Conservation (phyloP, 1,140 invertebrate genomes). For the Streblospio benedicti region DNA sequence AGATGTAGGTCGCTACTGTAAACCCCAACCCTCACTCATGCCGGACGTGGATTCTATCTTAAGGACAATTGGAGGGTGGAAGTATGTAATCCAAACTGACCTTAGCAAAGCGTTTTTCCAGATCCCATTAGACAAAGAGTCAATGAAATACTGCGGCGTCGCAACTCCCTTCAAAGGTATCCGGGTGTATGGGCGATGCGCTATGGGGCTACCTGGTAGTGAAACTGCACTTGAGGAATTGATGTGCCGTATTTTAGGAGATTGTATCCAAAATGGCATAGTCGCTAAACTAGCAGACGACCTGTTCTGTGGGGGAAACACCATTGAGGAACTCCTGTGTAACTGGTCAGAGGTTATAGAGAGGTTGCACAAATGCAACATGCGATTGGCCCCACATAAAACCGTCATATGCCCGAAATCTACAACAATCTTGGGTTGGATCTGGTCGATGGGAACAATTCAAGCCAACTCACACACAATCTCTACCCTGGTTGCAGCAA, state of each 20-base stretch:
- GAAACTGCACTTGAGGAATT: not conserved
- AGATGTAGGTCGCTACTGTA: conserved; percentile 17
- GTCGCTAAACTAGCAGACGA: conserved; percentile 14
- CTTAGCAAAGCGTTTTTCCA: too few relatives aligned
- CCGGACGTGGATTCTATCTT: conserved; percentile 18
- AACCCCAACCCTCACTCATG: conserved; percentile 18
- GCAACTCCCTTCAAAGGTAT: conserved; percentile 17
- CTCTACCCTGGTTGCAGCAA: too few relatives aligned
- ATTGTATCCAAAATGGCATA: not conserved
- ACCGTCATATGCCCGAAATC: too few relatives aligned
- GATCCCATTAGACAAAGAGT: too few relatives aligned
- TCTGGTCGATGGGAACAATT: not conserved
- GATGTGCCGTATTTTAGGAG: conserved; percentile 15
- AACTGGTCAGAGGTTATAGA: not conserved
- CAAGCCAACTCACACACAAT: not conserved
- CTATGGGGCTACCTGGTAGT: conserved; percentile 9
- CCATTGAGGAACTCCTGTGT: not conserved
- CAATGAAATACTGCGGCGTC: conserved; percentile 19
- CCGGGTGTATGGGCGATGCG: conserved; percentile 15
- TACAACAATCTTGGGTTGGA: too few relatives aligned
- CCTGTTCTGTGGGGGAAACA: conserved; percentile 8
- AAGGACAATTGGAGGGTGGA: conserved; percentile 15
- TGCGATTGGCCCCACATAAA: conserved; percentile 1
- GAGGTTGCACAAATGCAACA: not conserved
- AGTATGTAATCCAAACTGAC: too few relatives aligned